These are phyloP conservation scores for Pristionchus exspectatus DNA, from an alignment of 2,888 invertebrate species.

Conservation along the genomic window DNA sequence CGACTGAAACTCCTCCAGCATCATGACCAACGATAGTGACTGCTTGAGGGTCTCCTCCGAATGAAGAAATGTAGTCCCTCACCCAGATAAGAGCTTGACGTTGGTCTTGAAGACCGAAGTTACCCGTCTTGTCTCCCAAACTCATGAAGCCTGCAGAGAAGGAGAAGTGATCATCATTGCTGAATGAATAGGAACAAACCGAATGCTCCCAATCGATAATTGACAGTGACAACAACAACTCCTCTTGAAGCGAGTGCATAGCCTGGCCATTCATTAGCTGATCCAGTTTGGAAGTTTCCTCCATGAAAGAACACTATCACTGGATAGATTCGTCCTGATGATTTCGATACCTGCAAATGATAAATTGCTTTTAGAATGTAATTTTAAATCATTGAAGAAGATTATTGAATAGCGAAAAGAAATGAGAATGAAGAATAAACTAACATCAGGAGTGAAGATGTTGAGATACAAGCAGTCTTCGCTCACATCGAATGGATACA, in stretches of 20 bases:
- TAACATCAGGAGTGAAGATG: constrained; percentile 88
- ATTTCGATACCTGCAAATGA: constrained; percentile 67
- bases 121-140: constrained; percentile 82
- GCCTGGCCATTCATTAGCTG: constrained; percentile 81
- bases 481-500: constrained; percentile 86
- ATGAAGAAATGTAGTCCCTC: constrained; percentile 86
- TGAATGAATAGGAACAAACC: constrained; percentile 77
- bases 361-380: not conserved
- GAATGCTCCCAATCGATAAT: constrained; percentile 82
- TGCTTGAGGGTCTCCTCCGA: constrained; percentile 88
- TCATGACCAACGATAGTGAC: constrained; percentile 91
- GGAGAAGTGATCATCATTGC: not conserved
- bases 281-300: constrained; percentile 81
- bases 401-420: not conserved
- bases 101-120: constrained; percentile 82
- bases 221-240: constrained; percentile 82
- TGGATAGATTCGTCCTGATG: constrained; percentile 78
- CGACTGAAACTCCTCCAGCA: constrained; percentile 82
- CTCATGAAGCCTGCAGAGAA: constrained; percentile 81
- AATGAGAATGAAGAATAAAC: constrained; percentile 37
- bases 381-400: too few relatives aligned
- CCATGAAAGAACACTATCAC: constrained; percentile 83
- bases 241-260: constrained; percentile 81
- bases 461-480: constrained; percentile 97
- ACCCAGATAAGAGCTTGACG: constrained; percentile 81